Evolutionary conservation across 92 coral and sea anemone genomes (phyloP).

Genomic region (Palythoa grandis): DNA sequence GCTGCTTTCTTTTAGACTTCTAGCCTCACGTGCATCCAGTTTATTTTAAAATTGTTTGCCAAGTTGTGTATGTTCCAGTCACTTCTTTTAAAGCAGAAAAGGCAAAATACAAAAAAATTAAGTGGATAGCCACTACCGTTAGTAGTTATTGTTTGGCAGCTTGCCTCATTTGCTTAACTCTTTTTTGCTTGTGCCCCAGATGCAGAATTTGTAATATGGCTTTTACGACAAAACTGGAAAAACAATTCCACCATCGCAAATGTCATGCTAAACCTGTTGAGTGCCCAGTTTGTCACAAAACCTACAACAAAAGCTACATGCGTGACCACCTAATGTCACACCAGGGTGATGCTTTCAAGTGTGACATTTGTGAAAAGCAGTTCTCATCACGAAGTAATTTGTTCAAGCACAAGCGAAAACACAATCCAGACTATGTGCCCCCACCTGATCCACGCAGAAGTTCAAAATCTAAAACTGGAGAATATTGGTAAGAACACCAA

Average conservation of each 20-base stretch:
- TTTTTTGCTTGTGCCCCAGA: constrained; percentile 26
- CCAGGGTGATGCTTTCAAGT: constrained; percentile 65
- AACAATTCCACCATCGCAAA: constrained; percentile 51
- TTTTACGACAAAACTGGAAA: constrained; percentile 55
- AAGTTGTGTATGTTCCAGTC: too few relatives aligned
- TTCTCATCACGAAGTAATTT: constrained; percentile 86
- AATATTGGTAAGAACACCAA: not conserved
- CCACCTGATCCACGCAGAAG: constrained; percentile 29
- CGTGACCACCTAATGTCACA: constrained; percentile 70
- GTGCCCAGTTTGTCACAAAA: constrained; percentile 76
- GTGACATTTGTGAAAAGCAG: constrained; percentile 69
- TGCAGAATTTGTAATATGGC: constrained; percentile 61
- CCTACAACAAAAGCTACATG: constrained; percentile 60
- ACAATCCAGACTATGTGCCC: constrained; percentile 72
- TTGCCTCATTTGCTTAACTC: not conserved
- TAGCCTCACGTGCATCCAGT: too few relatives aligned
- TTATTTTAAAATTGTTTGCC: too few relatives aligned
- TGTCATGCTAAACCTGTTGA: constrained; percentile 50
- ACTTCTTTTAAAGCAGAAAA: too few relatives aligned
- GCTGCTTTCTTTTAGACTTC: too few relatives aligned
- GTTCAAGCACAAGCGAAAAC: constrained; percentile 76
- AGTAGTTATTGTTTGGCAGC: too few relatives aligned
- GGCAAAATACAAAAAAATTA: too few relatives aligned
- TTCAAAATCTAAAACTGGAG: not conserved
- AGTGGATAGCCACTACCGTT: too few relatives aligned